Conservation (phyloP, 2,888 invertebrate species). For the Diplolepis rosae region DNA sequence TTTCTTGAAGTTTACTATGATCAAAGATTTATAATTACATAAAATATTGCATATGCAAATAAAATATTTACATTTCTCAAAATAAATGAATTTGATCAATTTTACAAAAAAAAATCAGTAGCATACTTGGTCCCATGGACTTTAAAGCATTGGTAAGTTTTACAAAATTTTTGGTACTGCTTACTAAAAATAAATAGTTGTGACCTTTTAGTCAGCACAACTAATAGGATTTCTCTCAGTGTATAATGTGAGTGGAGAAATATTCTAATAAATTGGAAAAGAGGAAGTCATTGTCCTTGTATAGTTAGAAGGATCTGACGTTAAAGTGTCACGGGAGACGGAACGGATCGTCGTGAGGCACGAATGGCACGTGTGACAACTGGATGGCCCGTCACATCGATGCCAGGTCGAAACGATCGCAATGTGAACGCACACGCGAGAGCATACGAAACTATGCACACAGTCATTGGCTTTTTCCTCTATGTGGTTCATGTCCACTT, state of each 20-base stretch:
- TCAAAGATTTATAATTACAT: no score
- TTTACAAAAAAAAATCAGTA: no score
- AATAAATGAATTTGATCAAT: no score
- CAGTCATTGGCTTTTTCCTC: not conserved
- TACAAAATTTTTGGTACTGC: no score
- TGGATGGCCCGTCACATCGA: slow-evolving; percentile 24
- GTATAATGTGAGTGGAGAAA: not conserved
- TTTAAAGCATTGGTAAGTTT: no score
- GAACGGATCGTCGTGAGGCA: not conserved
- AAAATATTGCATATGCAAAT: no score
- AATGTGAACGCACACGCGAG: slow-evolving; percentile 13
- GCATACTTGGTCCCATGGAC: no score
- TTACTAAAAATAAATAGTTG: no score
- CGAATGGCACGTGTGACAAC: slow-evolving; percentile 25
- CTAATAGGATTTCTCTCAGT: no score
- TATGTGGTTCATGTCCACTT: not conserved
- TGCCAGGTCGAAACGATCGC: slow-evolving; percentile 27
- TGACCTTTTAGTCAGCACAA: no score
- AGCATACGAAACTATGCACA: slow-evolving; percentile 12
- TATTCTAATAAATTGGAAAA: not conserved
- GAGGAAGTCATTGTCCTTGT: not conserved
- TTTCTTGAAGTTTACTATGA: no score
- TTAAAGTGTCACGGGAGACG: slow-evolving; percentile 15
- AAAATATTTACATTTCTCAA: no score
- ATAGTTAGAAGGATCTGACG: not conserved